A percentile compares a stretch with the other conserved stretches of the same genome.
Conservation (phyloP, 2,888 invertebrate genomes). For the Cordilura impudica region DNA sequence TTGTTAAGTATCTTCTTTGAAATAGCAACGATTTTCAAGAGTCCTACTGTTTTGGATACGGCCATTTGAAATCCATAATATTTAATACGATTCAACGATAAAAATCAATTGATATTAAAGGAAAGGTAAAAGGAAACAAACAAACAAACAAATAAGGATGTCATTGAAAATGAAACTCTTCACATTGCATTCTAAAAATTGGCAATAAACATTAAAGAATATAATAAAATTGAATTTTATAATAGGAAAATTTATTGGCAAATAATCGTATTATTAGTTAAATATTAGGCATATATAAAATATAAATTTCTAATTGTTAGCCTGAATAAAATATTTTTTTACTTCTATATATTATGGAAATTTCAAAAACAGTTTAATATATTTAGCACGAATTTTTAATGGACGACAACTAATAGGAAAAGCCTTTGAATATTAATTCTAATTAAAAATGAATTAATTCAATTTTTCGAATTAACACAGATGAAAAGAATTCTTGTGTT, state of each 20-base stretch:
- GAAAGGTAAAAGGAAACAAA: neutral
- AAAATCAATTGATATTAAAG: conserved; percentile 31
- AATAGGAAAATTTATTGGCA: neutral
- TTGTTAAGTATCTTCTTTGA: conserved; percentile 38
- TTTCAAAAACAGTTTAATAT: too few species aligned
- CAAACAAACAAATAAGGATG: neutral
- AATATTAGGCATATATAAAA: too few species aligned
- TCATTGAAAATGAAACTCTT: neutral
- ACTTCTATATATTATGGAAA: neutral
- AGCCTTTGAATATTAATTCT: too few species aligned
- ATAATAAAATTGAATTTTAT: neutral
- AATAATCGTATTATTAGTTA: too few species aligned
- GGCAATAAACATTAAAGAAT: neutral
- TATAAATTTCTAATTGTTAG: too few species aligned
- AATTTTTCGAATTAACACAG: too few species aligned
- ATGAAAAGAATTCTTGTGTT: too few species aligned
- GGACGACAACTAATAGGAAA: too few species aligned
- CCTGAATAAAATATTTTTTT: too few species aligned
- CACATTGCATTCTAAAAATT: neutral
- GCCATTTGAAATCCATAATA: conserved; percentile 37
- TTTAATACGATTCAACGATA: conserved; percentile 27
- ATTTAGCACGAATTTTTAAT: too few species aligned
- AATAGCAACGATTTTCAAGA: conserved; percentile 25
- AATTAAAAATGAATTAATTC: too few species aligned
- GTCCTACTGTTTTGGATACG: conserved; percentile 13